Conservation (phyloP, 2,113 vertebrate species). For the Hylia prasina region DNA sequence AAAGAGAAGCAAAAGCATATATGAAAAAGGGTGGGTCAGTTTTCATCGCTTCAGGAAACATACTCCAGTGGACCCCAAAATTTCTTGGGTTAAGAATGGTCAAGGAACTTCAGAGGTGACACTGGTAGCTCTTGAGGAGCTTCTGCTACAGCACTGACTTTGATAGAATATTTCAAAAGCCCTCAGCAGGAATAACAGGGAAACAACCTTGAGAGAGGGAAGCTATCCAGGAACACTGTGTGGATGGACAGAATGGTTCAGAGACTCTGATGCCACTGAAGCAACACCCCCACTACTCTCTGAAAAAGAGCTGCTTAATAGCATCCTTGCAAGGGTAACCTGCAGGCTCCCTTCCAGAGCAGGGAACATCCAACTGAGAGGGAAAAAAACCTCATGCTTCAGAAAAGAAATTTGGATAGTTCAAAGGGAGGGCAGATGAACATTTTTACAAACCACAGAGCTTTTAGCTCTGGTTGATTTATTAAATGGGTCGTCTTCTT, state of each 20-base stretch:
- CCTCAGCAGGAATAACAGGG: not conserved
- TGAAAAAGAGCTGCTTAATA: not conserved
- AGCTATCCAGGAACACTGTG: not conserved
- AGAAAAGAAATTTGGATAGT: not conserved
- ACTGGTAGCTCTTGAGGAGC: not conserved
- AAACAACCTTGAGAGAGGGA: not conserved
- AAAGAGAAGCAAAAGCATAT: not conserved
- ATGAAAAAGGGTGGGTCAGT: not conserved
- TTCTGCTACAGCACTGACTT: not conserved
- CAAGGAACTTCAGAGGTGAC: not conserved
- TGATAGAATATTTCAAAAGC: fast-evolving
- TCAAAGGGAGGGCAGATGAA: conserved; percentile 50
- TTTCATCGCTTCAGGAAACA: not conserved
- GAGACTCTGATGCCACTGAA: fast-evolving
- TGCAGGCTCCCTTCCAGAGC: not conserved
- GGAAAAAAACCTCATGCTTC: not conserved
- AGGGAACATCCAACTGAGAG: not conserved
- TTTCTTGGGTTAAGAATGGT: not conserved
- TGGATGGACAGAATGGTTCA: not conserved
- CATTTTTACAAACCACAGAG: conserved; percentile 51
- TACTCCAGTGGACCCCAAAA: not conserved
- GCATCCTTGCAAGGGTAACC: not conserved
- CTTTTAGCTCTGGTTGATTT: conserved; percentile 64
- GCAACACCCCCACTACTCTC: not conserved
- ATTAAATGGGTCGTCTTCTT: conserved; percentile 55